phyloP scores from a whole-genome alignment of 2,888 invertebrate species.

The Athripsodes cinereus region DNA sequence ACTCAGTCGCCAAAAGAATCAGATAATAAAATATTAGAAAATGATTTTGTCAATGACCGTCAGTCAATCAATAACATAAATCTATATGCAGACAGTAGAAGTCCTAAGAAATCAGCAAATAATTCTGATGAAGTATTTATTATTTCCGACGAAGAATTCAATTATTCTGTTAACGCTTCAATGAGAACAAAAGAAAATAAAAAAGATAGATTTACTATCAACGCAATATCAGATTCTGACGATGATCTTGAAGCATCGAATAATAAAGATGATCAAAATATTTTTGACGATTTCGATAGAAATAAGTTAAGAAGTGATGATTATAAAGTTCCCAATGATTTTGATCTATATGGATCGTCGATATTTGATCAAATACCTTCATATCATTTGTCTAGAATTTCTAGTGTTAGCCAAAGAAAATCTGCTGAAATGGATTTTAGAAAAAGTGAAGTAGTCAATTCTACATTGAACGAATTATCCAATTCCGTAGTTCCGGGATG shows the following conservation, averaged over 20 bases:
- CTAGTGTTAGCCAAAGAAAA: neutral
- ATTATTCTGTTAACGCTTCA: slow-evolving; percentile 47
- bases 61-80: neutral
- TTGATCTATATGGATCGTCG: slow-evolving; percentile 23
- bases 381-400: neutral
- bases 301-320: neutral
- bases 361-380: slow-evolving; percentile 24
- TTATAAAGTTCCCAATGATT: slow-evolving; percentile 12
- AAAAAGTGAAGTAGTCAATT: neutral
- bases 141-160: slow-evolving; percentile 56
- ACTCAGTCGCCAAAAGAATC: slow-evolving; percentile 33
- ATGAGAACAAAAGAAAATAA: neutral
- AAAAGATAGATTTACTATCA: neutral
- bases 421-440: neutral
- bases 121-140: slow-evolving; percentile 33
- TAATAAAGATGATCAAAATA: neutral
- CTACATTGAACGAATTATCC: neutral
- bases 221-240: neutral
- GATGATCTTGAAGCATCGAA: neutral
- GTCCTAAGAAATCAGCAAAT: slow-evolving; percentile 5
- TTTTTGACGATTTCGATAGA: neutral
- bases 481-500: neutral
- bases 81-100: neutral
- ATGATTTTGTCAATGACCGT: neutral
- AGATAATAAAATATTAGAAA: neutral